A percentile compares a stretch with the other conserved stretches of the same genome.
Conservation (phyloP, 2,797 vertebrate species). For the Sitta carolinensis region DNA sequence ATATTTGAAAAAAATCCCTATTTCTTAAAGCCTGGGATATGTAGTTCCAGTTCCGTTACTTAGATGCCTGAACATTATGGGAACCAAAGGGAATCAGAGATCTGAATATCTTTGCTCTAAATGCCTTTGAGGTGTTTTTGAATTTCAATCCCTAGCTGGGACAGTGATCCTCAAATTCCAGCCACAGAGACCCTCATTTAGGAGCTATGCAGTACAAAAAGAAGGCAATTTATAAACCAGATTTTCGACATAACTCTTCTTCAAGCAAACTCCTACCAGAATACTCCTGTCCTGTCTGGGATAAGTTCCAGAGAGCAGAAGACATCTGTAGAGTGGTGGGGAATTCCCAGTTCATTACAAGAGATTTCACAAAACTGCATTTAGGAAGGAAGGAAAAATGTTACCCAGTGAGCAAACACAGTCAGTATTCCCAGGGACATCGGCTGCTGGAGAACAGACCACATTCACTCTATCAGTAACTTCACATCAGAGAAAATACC, state of each 20-base stretch:
- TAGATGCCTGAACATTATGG: not conserved
- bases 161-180: not conserved
- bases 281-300: not conserved
- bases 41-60: not conserved
- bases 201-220: accelerated
- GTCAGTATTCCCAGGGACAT: not conserved
- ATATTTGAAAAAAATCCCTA: not conserved
- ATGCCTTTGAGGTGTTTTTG: not conserved
- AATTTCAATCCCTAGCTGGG: not conserved
- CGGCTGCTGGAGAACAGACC: not conserved
- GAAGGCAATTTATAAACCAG: not conserved
- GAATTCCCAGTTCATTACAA: not conserved
- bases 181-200: not conserved
- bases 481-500: not conserved
- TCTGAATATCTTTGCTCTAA: not conserved
- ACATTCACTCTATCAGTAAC: not conserved
- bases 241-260: not conserved
- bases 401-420: not conserved
- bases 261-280: not conserved
- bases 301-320: not conserved
- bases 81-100: not conserved
- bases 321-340: not conserved
- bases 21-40: not conserved
- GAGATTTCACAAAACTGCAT: not conserved
- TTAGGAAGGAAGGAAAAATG: not conserved